phyloP scores from a whole-genome alignment of 2,113 vertebrate genomes.

The Nannospalax galili region DNA sequence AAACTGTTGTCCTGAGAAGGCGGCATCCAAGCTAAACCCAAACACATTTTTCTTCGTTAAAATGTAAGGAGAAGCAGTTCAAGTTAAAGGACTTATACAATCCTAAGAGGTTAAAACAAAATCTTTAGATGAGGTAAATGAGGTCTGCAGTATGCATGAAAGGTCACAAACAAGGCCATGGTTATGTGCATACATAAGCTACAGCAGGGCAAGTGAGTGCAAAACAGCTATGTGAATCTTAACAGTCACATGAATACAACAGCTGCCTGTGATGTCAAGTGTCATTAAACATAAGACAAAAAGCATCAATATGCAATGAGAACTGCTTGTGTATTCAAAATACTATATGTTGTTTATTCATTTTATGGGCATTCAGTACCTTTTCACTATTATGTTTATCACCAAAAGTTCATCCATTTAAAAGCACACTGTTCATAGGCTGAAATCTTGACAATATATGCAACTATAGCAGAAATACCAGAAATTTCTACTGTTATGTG shows the following conservation, averaged over 20 bases:
- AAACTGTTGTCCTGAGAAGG: neutral
- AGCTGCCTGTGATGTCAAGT: neutral
- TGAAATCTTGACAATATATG: neutral
- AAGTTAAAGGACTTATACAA: neutral
- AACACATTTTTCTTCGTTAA: neutral
- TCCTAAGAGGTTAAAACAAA: neutral
- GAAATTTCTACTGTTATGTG: neutral
- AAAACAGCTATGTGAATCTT: neutral
- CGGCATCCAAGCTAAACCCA: neutral
- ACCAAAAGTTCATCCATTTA: constrained; percentile 12
- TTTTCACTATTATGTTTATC: neutral
- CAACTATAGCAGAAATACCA: neutral
- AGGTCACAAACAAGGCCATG: neutral
- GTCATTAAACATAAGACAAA: neutral
- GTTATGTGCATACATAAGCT: neutral
- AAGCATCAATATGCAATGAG: neutral
- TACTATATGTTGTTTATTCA: neutral
- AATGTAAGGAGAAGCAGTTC: neutral
- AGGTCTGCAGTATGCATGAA: neutral
- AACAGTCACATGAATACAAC: neutral
- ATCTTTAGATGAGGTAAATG: neutral
- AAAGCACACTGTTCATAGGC: neutral
- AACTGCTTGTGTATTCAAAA: neutral
- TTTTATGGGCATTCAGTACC: neutral
- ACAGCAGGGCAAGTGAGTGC: neutral